Evolutionary conservation across 2,113 vertebrate species (phyloP).

Genomic region (Dasyornis broadbenti): DNA sequence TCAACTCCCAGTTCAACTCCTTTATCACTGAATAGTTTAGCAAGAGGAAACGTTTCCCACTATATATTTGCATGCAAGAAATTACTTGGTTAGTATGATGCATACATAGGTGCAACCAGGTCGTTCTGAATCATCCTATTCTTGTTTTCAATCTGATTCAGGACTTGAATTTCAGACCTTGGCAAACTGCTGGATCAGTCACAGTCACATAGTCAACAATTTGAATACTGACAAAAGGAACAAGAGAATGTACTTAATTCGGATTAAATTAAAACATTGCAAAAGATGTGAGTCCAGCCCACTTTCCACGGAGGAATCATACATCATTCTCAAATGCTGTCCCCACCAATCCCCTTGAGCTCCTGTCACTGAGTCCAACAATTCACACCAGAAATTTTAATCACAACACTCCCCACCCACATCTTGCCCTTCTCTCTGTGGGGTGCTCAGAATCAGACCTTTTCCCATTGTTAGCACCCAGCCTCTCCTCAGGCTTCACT

Average conservation of each 20-base stretch:
- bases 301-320: neutral
- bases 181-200: neutral
- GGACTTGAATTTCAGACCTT: neutral
- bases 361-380: neutral
- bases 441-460: neutral
- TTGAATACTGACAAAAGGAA: neutral
- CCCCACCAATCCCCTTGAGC: neutral
- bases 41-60: neutral
- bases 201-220: neutral
- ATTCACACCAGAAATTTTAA: neutral
- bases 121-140: neutral
- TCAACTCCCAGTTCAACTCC: neutral
- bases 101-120: neutral
- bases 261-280: neutral
- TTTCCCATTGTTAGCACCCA: neutral
- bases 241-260: neutral
- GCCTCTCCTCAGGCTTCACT: neutral
- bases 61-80: neutral
- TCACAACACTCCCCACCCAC: accelerated
- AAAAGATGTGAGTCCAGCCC: neutral
- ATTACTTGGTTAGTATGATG: neutral
- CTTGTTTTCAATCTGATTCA: neutral
- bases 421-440: neutral
- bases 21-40: neutral
- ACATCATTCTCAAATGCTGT: neutral